A percentile compares a stretch with the other conserved stretches of the same genome.
Evolutionary conservation across 2,113 vertebrate genomes (phyloP).

Genomic region (Ammospiza caudacuta): DNA sequence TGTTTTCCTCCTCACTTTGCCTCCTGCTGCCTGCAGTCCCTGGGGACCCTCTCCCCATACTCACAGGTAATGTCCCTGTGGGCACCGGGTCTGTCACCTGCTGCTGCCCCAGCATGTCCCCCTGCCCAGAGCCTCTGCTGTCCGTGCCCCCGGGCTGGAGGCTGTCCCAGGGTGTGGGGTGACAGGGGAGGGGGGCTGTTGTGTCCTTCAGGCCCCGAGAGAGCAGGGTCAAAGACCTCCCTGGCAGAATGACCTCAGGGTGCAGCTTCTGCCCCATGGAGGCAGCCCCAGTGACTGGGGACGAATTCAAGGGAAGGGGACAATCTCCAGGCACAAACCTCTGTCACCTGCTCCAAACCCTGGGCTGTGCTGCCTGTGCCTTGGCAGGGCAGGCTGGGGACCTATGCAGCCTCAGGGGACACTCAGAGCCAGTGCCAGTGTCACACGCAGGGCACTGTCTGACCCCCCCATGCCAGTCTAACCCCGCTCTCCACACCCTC

Average conservation of each 20-base stretch:
- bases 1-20: conserved; percentile 18
- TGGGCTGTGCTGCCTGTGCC: not conserved
- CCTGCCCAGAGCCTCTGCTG: not conserved
- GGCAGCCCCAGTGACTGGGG: not conserved
- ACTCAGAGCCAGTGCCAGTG: not conserved
- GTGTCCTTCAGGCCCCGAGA: rapidly evolving
- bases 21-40: conserved; percentile 79
- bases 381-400: not conserved
- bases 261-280: too few species aligned
- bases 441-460: not conserved
- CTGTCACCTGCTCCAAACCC: not conserved
- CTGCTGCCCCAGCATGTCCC: not conserved
- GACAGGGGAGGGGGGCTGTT: not conserved
- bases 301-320: not conserved
- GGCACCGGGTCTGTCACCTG: not conserved
- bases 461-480: not conserved
- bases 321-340: not conserved
- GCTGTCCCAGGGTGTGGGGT: not conserved
- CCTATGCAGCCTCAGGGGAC: not conserved
- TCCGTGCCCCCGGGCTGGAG: not conserved
- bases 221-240: not conserved
- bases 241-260: not conserved
- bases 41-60: conserved; percentile 93
- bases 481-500: not conserved
- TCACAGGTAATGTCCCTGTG: conserved; percentile 84